Base-by-base conservation (phyloP, 2,797 vertebrate species). In the Arctocebus calabarensis region DNA sequence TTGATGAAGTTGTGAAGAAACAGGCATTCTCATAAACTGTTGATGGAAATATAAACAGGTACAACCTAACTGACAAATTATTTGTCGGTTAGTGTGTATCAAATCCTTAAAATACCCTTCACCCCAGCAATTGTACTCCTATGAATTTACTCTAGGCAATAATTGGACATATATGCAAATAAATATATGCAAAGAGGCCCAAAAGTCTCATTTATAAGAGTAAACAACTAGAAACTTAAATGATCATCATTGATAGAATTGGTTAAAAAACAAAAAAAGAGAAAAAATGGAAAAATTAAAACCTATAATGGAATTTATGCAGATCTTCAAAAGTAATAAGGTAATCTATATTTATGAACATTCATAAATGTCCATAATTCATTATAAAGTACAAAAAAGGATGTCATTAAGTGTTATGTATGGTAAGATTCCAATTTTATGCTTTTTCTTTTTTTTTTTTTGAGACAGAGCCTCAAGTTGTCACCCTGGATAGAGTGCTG, bases 191-290 rank as follows among this genome's bases (percentile, higher is more conserved):
- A 95, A 88, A 74, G 12, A 52, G 32, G 16, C 73, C 89, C 48
- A 84, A 27, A 91, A 86, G 55, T 89, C 40, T 86, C 61, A 78
- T n/a, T 75, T 93, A 66, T 55, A 64, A 37, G 0, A 92, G 52
- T 85, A 62, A 94, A 92, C 92, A 52, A 17, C 57, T 32, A 66
- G 5, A 93, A 94, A 85, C 19, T 19, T 86, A 88, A 93, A 71
- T 82, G 48, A 84, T 78, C 70, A 78, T 9, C 17, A 68, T 59
- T n/a, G 87, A 59, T 32, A 86, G 40, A 86, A 73, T 10, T 77
- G 32, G 62, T 89, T 43, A 40, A 77, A 81, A 70, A 86, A 48
- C 48, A 17, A 32, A n/a, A 66, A 32, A n/a, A 45, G 10, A 45
- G 45, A 45, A 45, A 45, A 45, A 45, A 64, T 19, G n/a, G 7